Evolutionary conservation across 1,140 invertebrate genomes (phyloP), one percentile per base, ranked within the genome.

Genomic region (Drosophila baimaii): DNA sequence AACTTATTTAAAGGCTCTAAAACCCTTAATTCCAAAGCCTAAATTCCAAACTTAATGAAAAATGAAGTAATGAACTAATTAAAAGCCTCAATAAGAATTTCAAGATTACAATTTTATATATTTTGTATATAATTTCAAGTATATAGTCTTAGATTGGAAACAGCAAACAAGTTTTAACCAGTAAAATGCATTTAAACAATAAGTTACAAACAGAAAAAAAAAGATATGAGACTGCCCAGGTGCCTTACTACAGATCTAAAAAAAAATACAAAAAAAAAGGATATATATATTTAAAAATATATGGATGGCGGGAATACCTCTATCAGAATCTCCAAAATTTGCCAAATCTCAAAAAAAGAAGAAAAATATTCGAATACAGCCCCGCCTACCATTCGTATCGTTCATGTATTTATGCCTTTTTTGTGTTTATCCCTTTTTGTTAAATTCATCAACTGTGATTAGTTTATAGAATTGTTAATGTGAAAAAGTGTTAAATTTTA

Each of bases 381-480:
- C 23, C 44, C 15, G n/a, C 33, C 64, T 15, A 7, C 25, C 25
- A 39, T 47, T 55, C 21, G 25, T 59, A 56, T 44, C 25, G 17
- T 52, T 25, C 44, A 46, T 44, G 49, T 31, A 43, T 44, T 58
- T 23, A 29, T 52, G 13, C 6, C 3, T 21, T 33, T 39, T 59
- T 21, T 33, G 35, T 59, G 21, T 66, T 75, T 64, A 59, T 27
- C 41, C 31, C 49, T 64, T 69, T 75, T 41, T 77, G 58, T 78
- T 64, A 69, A 62, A 71, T 81, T 79, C 41, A 55, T 76, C 57
- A 85, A 55, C 78, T 81, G 82, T 86, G 82, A 86, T 86, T 86
- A 66, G 66, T 54, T 21, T 54, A 54, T 54, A 54, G n/a, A 49
- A 77, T 68, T 85, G 77, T 79, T 82, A 75, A 74, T 55, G 41